Evolutionary conservation across 2,888 invertebrate genomes (phyloP), one percentile per base, ranked within the genome.

Genomic region (Linnaemya vulpina): DNA sequence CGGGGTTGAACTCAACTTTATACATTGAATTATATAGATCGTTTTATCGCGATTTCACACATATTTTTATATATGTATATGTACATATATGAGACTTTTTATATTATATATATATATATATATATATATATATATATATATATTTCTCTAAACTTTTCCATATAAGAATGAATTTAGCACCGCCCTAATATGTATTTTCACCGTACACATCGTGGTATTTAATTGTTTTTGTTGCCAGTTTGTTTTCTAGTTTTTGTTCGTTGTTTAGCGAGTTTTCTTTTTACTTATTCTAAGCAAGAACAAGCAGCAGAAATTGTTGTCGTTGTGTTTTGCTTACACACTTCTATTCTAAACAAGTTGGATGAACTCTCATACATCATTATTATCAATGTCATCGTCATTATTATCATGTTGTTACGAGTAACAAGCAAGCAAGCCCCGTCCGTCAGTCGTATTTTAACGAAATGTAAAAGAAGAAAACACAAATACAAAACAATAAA

Each of bases 331-430:
- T 78, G 30, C 68, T 83, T 81, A 70, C 71, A 75, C 71, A 79
- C 82, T 88, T 89, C 89, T 89, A 89, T 90, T 90, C 90, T 90
- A 90, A 90, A 89, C 90, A 90, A 90, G 89, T 90, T 90, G 89
- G 90, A 80, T 90, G 89, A 90, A 90, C 89, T 90, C 89, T 90
- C 76, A 82, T 65, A 68, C 77, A 78, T 62, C 49, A 83, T 58
- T 22, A 74, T 73, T 30, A 70, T 68, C 51, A 53, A 38, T 15
- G 35, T 30, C 49, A 25, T 62, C 51, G 17, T 70, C 38, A 67
- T 53, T 35, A 76, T 76, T 46, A 67, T 20, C 46, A 49, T 67
- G 30, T 49, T 58, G 30, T 46, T 58, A 17, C 17, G 22, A 71
- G 30, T 43, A 71, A 73, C n/a, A 25, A 80, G 55, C 35, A 25